Evolutionary conservation across 2,797 vertebrate species (phyloP).

Genomic region (Arremon brunneinucha): DNA sequence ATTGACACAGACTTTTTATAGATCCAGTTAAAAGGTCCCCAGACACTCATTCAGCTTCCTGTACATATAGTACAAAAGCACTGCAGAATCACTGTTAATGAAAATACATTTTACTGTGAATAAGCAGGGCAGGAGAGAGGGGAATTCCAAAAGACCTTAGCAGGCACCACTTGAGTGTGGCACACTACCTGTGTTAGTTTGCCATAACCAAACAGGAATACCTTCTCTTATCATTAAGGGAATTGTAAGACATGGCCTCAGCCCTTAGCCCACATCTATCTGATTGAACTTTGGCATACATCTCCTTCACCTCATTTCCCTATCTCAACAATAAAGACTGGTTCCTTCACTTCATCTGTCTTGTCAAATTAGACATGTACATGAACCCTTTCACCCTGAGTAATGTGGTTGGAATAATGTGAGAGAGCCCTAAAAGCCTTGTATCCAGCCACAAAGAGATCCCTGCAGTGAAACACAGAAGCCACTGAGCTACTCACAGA

Average conservation of each 20-base stretch:
- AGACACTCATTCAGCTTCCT: conserved; percentile 58
- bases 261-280: neutral
- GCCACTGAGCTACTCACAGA: neutral
- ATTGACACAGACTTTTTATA: conserved; percentile 69
- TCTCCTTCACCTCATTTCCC: conserved; percentile 44
- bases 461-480: neutral
- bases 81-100: neutral
- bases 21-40: conserved; percentile 61
- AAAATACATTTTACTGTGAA: conserved; percentile 30
- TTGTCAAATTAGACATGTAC: conserved; percentile 56
- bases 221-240: conserved; percentile 18
- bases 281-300: conserved; percentile 31
- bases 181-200: neutral
- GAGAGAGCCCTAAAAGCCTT: neutral
- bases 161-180: neutral
- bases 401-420: conserved; percentile 20
- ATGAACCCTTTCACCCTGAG: conserved; percentile 34
- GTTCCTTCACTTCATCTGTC: conserved; percentile 54
- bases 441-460: neutral
- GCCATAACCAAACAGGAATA: neutral
- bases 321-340: conserved; percentile 48
- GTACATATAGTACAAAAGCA: conserved; percentile 37
- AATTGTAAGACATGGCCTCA: conserved; percentile 5
- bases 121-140: neutral
- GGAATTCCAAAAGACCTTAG: conserved; percentile 19